These are phyloP conservation scores for Pipistrellus nathusii DNA, from an alignment of 2,797 vertebrate species.

Conservation along the genomic window DNA sequence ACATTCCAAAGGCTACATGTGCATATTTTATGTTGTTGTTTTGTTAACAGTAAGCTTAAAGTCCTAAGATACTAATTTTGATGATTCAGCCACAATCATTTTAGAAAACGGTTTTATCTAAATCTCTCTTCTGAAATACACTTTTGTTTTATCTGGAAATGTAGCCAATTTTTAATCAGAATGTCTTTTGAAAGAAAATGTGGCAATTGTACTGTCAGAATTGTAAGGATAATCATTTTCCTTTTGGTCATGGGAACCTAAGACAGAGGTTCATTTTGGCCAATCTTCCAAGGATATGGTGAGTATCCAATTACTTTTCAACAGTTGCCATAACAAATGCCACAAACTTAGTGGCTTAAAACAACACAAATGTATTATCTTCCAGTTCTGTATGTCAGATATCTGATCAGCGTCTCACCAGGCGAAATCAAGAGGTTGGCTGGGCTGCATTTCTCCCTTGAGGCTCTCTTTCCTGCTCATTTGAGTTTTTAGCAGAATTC, in stretches of 20 bases:
- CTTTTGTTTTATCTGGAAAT: constrained; percentile 28
- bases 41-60: neutral
- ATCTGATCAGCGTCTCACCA: neutral
- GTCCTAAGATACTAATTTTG: neutral
- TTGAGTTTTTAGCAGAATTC: neutral
- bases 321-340: neutral
- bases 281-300: neutral
- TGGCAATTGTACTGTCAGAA: neutral
- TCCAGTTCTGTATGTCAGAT: neutral
- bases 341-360: neutral
- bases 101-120: neutral
- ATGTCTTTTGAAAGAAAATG: neutral
- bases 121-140: neutral
- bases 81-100: neutral
- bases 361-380: neutral
- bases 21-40: neutral
- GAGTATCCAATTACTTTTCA: neutral
- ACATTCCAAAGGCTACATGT: neutral
- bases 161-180: neutral
- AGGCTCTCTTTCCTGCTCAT: neutral
- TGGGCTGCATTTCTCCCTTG: neutral
- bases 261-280: neutral
- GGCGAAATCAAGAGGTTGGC: neutral
- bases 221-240: neutral
- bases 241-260: neutral